Base-by-base conservation (phyloP, 2,888 invertebrate genomes). In the Mythimna ferrago region DNA sequence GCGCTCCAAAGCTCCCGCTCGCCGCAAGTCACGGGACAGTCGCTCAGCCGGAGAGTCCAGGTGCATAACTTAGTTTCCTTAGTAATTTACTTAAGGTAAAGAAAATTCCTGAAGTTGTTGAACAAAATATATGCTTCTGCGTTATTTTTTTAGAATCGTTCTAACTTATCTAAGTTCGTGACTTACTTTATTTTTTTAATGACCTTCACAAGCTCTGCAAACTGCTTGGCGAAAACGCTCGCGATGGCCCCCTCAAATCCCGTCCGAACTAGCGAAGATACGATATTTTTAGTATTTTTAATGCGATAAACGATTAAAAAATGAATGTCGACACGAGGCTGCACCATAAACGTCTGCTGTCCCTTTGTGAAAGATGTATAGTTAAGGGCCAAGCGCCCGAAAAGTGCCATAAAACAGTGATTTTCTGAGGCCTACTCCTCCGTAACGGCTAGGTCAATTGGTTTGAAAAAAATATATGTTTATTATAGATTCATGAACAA, bases 11-110 rank as follows among this genome's bases (percentile, higher is more conserved):
- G 83, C 89, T 32, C 79, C 88, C 38, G 80, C 89, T 6, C 89
- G 95, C 2, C 94, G 96, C 86, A 95, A 94, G 87, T 95, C 95
- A 5, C 89, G 95, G 11, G 96, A 95, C 88, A 94, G 94, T 71
- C 93, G 94, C 26, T 95, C 95, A 16, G 94, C 92, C 0, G 95
- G 94, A 4, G 95, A 96, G 62, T 78, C 94, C 48, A 94, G 95
- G 96, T 95, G 67, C 51, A 35, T 21, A 54, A 32, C 44, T n/a
- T 61, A 61, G 21, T 10, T 41, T 61, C 44, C 51, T 53, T 69
- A 82, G 58, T 32, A n/a, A 1, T 35, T 58, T 58, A 38, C 58
- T 6, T 38, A 60, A 5, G 41, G 21, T 61, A 41, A 61, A 78
- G 32, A 4, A 56, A 61, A 54, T 7, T 21, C 14, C 32, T 51